Conservation (phyloP, 2,797 vertebrate species). For the Momotus momota region DNA sequence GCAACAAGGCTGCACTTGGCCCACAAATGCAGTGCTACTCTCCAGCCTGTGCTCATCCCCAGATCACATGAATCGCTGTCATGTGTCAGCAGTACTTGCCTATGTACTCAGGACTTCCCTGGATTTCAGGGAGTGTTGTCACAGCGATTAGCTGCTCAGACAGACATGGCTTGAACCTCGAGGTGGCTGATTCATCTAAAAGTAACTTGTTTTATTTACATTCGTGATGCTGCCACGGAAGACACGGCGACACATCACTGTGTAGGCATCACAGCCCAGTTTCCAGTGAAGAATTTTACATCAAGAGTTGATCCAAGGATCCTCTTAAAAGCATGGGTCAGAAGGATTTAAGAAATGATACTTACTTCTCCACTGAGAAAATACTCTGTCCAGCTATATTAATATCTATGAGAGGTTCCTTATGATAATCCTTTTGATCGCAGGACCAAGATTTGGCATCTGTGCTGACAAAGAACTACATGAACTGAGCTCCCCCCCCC, state of each 20-base stretch:
- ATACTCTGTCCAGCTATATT: neutral
- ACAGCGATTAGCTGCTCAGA: neutral
- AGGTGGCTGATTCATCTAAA: neutral
- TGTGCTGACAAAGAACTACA: neutral
- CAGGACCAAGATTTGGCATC: neutral
- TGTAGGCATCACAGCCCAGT: neutral
- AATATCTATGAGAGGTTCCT: neutral
- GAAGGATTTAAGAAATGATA: neutral
- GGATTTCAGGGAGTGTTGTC: neutral
- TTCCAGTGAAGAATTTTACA: neutral
- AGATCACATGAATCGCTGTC: fast-evolving
- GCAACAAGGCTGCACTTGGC: neutral
- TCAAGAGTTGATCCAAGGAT: neutral
- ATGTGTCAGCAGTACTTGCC: neutral
- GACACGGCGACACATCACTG: neutral
- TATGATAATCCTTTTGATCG: neutral
- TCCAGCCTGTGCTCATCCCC: neutral
- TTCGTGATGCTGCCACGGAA: neutral
- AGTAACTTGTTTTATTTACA: neutral
- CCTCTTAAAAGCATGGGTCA: neutral
- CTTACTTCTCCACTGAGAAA: neutral
- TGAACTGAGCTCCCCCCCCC: neutral
- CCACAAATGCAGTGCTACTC: neutral
- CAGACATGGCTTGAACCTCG: neutral
- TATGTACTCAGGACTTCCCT: neutral